Percentiles rank a stretch among this genome's conserved stretches.
Evolutionary conservation across 2,888 invertebrate species (phyloP).

Genomic region (Malthinus flaveolus): DNA sequence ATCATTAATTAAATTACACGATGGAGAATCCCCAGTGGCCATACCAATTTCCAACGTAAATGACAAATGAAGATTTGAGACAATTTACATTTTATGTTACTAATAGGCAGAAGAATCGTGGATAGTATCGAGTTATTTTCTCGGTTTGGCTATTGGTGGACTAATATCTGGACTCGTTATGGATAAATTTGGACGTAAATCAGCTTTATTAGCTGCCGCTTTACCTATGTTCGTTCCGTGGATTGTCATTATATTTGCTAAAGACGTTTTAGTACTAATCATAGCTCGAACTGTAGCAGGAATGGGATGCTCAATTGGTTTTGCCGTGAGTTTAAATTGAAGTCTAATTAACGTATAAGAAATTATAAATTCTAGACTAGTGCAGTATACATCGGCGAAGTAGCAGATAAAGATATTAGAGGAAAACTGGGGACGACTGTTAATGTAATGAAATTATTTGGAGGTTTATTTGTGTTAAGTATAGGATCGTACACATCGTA

Average conservation of each 20-base stretch:
- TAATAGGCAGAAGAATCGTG: constrained; percentile 57
- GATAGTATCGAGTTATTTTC: constrained; percentile 60
- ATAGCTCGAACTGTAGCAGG: constrained; percentile 68
- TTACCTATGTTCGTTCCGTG: constrained; percentile 60
- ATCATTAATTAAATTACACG: constrained; percentile 25
- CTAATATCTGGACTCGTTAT: constrained; percentile 61
- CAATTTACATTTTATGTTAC: background rate
- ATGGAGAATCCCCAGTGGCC: background rate
- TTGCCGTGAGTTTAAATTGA: constrained; percentile 12
- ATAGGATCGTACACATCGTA: constrained; percentile 52
- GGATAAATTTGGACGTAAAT: constrained; percentile 61
- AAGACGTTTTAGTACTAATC: constrained; percentile 58
- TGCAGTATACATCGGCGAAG: constrained; percentile 52
- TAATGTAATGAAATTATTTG: constrained; percentile 50
- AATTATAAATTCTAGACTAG: constrained; percentile 44
- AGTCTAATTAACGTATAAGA: background rate
- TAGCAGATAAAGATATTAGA: constrained; percentile 56
- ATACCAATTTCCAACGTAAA: background rate
- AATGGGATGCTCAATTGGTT: constrained; percentile 65
- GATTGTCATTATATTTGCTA: constrained; percentile 43
- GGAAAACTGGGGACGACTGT: constrained; percentile 48
- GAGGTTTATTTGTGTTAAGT: constrained; percentile 49
- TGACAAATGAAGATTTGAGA: background rate
- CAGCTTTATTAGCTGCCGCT: constrained; percentile 57
- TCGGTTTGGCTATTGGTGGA: constrained; percentile 61